phyloP scores from a whole-genome alignment of 2,113 vertebrate genomes.

The Oreotragus oreotragus region DNA sequence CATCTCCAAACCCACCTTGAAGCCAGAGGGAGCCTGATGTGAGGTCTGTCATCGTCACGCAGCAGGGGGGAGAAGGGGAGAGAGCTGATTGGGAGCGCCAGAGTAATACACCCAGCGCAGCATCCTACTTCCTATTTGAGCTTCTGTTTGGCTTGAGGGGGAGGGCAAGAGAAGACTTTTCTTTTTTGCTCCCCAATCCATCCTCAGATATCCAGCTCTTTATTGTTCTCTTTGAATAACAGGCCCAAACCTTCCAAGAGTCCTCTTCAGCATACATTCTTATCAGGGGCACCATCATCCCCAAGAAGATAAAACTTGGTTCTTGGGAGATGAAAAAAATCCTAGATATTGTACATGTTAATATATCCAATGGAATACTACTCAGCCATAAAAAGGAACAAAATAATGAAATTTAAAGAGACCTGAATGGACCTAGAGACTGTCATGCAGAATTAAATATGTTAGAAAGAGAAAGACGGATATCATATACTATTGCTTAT shows the following conservation, averaged over 20 bases:
- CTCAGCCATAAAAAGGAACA: background rate
- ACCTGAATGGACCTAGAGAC: background rate
- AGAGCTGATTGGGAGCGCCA: background rate
- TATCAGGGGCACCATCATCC: background rate
- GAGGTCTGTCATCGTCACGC: background rate
- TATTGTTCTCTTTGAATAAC: background rate
- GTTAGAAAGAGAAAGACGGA: background rate
- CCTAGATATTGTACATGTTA: background rate
- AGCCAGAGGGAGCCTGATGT: background rate
- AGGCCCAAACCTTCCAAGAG: background rate
- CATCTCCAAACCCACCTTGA: background rate
- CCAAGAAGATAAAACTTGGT: background rate
- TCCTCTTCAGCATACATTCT: background rate
- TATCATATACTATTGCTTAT: background rate
- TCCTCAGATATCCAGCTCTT: background rate
- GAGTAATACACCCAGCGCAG: background rate
- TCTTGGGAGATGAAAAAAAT: background rate
- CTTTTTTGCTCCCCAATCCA: background rate
- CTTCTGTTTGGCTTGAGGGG: background rate
- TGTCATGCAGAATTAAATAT: background rate
- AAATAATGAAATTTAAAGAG: background rate
- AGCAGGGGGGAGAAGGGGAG: background rate
- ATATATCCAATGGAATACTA: background rate
- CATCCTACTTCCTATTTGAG: background rate
- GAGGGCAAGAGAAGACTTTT: background rate